These are phyloP conservation scores for Oscheius sp. DNA, from an alignment of 2,888 invertebrate genomes.

Conservation along the genomic window DNA sequence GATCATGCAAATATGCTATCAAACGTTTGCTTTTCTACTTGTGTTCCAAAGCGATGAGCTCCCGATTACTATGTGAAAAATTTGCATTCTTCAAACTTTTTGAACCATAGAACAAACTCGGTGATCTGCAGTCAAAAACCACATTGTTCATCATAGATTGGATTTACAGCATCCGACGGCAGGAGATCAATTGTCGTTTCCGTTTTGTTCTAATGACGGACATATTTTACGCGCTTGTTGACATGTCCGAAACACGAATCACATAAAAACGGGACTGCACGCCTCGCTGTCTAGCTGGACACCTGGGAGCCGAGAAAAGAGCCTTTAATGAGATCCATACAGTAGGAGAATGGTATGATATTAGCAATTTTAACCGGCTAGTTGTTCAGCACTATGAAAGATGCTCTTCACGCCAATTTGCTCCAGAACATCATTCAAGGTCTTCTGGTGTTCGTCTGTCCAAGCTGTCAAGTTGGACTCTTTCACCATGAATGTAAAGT, in stretches of 20 bases:
- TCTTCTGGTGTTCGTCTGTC: slow-evolving; percentile 5
- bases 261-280: slow-evolving; percentile 12
- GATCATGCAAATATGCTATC: too few relatives aligned
- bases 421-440: slow-evolving; percentile 26
- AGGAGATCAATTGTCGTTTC: slow-evolving; percentile 35
- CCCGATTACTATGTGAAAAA: too few relatives aligned
- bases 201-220: slow-evolving; percentile 39
- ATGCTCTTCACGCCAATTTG: slow-evolving; percentile 44
- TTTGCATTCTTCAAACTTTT: too few relatives aligned
- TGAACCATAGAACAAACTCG: not conserved
- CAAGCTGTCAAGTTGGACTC: not conserved
- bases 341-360: not conserved
- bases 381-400: slow-evolving; percentile 55
- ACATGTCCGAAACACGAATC: slow-evolving; percentile 35
- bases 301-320: slow-evolving; percentile 13
- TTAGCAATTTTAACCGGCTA: slow-evolving; percentile 37
- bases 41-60: too few relatives aligned
- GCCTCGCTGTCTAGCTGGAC: slow-evolving; percentile 20
- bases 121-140: not conserved
- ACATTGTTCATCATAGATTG: not conserved
- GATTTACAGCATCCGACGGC: slow-evolving; percentile 20
- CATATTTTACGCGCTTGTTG: slow-evolving; percentile 41
- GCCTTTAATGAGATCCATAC: slow-evolving; percentile 25
- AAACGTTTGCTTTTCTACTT: too few relatives aligned
- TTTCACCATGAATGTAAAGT: slow-evolving; percentile 2